Evolutionary conservation across 2,113 vertebrate species (phyloP).

Genomic region (Trichechus manatus): DNA sequence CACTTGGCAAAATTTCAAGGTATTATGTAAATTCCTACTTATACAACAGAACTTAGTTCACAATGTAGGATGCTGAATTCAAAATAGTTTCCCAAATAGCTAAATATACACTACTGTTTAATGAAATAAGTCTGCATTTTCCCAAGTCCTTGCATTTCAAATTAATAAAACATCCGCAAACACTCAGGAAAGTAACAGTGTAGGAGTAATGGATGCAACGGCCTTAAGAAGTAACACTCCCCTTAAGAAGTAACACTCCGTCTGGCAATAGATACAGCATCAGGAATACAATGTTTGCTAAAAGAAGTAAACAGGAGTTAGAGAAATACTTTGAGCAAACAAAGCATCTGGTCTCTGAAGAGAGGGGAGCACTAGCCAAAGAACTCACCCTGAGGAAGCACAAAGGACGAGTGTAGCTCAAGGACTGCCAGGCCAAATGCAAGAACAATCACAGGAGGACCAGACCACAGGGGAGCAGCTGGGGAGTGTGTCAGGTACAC

Average conservation of each 20-base stretch:
- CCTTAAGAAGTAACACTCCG: too few relatives aligned
- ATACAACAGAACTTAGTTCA: not conserved
- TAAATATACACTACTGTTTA: not conserved
- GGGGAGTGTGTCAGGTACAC: rapidly evolving
- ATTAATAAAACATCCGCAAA: not conserved
- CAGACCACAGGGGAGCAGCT: too few relatives aligned
- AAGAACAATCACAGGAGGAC: not conserved
- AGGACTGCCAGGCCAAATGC: not conserved
- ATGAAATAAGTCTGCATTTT: not conserved
- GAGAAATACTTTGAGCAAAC: not conserved
- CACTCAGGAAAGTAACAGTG: not conserved
- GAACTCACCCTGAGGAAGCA: not conserved
- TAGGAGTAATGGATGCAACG: not conserved
- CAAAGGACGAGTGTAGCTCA: rapidly evolving
- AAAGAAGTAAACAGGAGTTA: too few relatives aligned
- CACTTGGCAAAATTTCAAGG: not conserved
- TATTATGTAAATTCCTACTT: not conserved
- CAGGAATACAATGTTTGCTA: not conserved
- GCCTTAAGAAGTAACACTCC: too few relatives aligned
- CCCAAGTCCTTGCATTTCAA: not conserved
- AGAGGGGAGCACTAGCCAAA: not conserved
- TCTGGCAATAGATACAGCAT: not conserved
- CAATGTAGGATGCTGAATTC: not conserved
- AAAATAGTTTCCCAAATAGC: not conserved
- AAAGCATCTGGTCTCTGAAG: not conserved